phyloP scores from a whole-genome alignment of 2,113 vertebrate species.

The Noturus placidus region DNA sequence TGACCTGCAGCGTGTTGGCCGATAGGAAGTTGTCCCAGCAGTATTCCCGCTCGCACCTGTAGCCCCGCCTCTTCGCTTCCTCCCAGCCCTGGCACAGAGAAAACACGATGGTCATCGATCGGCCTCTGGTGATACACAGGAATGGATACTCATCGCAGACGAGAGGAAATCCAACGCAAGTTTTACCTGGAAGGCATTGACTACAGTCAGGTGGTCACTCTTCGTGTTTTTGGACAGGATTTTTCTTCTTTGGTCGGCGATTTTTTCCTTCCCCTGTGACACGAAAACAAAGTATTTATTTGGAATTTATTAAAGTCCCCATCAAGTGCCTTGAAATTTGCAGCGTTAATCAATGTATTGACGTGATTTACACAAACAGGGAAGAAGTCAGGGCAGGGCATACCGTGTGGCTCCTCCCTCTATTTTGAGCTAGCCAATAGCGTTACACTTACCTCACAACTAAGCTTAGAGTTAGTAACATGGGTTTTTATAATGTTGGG shows the following conservation, averaged over 20 bases:
- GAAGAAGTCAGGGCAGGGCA: too few relatives aligned
- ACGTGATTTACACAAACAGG: too few relatives aligned
- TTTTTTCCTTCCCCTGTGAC: slow-evolving; percentile 91
- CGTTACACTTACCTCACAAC: too few relatives aligned
- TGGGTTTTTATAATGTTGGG: too few relatives aligned
- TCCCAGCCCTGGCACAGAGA: slow-evolving; percentile 88
- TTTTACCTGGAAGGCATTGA: slow-evolving; percentile 89
- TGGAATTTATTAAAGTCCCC: neutral
- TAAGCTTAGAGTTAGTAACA: neutral
- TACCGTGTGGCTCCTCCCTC: too few relatives aligned
- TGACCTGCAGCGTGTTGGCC: slow-evolving; percentile 91
- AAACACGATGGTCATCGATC: neutral
- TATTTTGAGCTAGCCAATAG: too few relatives aligned
- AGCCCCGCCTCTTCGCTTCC: slow-evolving; percentile 80
- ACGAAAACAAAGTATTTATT: neutral
- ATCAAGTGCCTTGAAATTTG: too few relatives aligned
- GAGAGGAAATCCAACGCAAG: neutral
- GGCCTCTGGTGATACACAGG: neutral
- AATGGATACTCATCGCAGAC: neutral
- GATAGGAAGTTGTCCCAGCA: slow-evolving; percentile 98
- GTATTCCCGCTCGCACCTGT: slow-evolving; percentile 85
- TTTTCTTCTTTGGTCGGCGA: slow-evolving; percentile 90
- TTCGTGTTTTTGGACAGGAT: slow-evolving; percentile 84
- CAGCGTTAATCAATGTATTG: too few relatives aligned
- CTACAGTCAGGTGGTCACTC: slow-evolving; percentile 93